Conservation (phyloP, 2,113 vertebrate genomes). For the Motacilla tschutschensis region DNA sequence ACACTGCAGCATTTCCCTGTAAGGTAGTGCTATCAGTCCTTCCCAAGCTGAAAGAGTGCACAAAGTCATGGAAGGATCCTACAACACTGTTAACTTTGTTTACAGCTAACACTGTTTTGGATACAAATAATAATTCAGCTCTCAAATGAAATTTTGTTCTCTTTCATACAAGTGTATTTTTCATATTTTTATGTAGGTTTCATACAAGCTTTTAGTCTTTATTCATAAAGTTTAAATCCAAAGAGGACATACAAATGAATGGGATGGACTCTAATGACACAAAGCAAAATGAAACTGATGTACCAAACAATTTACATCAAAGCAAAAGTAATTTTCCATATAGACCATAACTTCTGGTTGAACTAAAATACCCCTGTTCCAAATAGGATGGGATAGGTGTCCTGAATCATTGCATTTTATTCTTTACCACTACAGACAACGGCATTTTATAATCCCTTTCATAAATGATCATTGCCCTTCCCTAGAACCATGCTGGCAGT, state of each 20-base stretch:
- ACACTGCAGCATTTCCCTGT: not conserved
- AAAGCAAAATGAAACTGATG: not conserved
- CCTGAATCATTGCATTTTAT: not conserved
- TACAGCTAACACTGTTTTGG: not conserved
- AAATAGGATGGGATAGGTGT: not conserved
- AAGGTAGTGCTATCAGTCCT: not conserved
- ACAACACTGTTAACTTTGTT: not conserved
- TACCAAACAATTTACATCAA: not conserved
- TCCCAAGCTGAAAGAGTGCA: not conserved
- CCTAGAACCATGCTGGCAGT: not conserved
- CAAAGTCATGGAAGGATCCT: not conserved
- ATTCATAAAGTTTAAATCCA: not conserved
- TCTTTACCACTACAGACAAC: not conserved
- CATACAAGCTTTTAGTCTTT: not conserved
- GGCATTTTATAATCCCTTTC: not conserved
- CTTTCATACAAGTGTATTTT: not conserved
- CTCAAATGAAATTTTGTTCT: not conserved
- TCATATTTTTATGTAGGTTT: not conserved
- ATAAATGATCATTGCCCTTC: not conserved
- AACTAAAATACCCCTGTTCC: not conserved
- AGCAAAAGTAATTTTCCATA: not conserved
- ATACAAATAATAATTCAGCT: not conserved
- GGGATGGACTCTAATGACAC: not conserved
- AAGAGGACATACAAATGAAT: not conserved
- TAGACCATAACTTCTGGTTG: not conserved